Conservation (phyloP, 2,797 vertebrate genomes). For the Cyprinella venusta region DNA sequence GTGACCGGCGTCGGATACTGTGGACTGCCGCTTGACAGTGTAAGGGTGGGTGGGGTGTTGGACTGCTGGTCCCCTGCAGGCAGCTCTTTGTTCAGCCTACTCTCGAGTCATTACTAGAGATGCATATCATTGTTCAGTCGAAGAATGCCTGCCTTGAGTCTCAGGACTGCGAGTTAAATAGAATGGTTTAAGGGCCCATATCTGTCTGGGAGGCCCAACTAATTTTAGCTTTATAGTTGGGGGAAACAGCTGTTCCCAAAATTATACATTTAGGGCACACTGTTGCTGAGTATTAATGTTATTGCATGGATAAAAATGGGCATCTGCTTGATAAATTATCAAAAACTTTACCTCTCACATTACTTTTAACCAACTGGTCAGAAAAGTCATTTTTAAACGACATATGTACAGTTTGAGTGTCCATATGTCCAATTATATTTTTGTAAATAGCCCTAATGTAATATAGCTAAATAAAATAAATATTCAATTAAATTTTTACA, state of each 20-base stretch:
- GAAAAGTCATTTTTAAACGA: not conserved
- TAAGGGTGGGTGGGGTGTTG: slow-evolving; percentile 3
- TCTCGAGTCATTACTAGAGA: slow-evolving; percentile 7
- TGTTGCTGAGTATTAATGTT: not conserved
- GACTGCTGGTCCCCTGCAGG: slow-evolving; percentile 3
- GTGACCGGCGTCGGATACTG: not conserved
- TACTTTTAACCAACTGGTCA: not conserved
- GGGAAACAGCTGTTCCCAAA: not conserved
- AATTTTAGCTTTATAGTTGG: not conserved
- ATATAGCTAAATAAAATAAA: not conserved
- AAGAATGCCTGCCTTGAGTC: slow-evolving; percentile 11
- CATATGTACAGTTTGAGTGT: not conserved
- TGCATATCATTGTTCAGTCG: slow-evolving; percentile 25
- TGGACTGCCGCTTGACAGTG: not conserved
- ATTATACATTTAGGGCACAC: not conserved
- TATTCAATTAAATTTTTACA: too few species aligned
- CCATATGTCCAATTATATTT: not conserved
- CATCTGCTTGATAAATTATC: not conserved
- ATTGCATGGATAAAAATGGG: not conserved
- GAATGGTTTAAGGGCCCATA: not conserved
- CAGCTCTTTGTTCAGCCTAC: slow-evolving; percentile 41
- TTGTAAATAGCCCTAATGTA: not conserved
- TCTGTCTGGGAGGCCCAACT: not conserved
- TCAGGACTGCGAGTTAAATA: not conserved
- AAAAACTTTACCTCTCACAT: not conserved